phyloP scores from a whole-genome alignment of 2,888 invertebrate species.

The Apoderus coryli region DNA sequence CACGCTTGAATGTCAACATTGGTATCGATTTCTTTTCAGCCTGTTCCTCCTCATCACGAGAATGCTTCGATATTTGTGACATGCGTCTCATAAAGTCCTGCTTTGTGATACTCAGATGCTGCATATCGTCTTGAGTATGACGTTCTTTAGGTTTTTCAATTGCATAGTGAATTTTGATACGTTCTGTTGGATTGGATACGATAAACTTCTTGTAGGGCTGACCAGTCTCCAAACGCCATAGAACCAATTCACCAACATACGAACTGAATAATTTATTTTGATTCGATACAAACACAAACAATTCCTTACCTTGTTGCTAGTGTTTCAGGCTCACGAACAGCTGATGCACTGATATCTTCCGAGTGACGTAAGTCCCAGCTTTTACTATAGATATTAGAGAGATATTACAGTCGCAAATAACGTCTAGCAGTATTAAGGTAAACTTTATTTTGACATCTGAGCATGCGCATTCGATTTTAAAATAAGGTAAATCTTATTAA shows the following conservation, averaged over 20 bases:
- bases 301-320: constrained; percentile 44
- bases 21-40: too few relatives aligned
- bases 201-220: constrained; percentile 44
- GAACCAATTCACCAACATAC: constrained; percentile 63
- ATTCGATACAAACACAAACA: not conserved
- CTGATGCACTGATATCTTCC: constrained; percentile 61
- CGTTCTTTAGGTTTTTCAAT: constrained; percentile 15
- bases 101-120: too few relatives aligned
- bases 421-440: not conserved
- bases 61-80: too few relatives aligned
- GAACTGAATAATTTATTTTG: constrained; percentile 31
- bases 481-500: too few relatives aligned
- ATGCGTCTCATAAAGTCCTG: too few relatives aligned
- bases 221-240: constrained; percentile 74
- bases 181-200: constrained; percentile 40
- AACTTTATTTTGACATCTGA: too few relatives aligned
- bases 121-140: constrained; percentile 4
- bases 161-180: constrained; percentile 40
- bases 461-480: too few relatives aligned
- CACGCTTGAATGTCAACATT: too few relatives aligned
- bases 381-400: constrained; percentile 35
- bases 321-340: constrained; percentile 48
- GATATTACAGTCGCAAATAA: not conserved
- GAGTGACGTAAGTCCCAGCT: constrained; percentile 57
- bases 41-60: too few relatives aligned